Evolutionary conservation across 2,888 invertebrate species (phyloP).

Genomic region (Dione juno): DNA sequence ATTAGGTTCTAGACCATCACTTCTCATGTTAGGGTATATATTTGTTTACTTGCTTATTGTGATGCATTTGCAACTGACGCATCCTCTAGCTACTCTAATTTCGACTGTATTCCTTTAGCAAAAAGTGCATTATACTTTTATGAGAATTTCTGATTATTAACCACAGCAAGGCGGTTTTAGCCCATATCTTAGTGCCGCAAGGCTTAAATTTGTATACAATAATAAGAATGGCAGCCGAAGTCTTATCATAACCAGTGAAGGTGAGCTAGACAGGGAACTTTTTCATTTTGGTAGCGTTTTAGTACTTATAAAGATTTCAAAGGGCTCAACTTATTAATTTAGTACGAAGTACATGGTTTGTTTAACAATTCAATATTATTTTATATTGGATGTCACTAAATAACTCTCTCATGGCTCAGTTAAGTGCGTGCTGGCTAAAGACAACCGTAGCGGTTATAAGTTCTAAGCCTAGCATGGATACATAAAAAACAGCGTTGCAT

Average conservation of each 20-base stretch:
- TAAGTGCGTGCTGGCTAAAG: background rate
- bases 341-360: conserved; percentile 30
- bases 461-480: background rate
- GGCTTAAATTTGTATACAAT: conserved; percentile 40
- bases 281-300: conserved; percentile 51
- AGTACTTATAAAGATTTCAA: conserved; percentile 49
- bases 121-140: conserved; percentile 45
- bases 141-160: conserved; percentile 41
- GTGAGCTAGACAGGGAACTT: conserved; percentile 55
- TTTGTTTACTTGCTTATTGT: conserved; percentile 49
- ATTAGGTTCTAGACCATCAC: conserved; percentile 57
- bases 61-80: conserved; percentile 47
- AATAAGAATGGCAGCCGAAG: conserved; percentile 47
- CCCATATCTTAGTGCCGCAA: conserved; percentile 43
- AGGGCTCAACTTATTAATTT: conserved; percentile 45
- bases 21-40: conserved; percentile 53
- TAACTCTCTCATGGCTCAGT: background rate
- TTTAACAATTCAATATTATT: background rate
- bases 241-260: conserved; percentile 54
- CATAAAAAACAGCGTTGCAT: background rate
- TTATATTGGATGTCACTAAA: background rate
- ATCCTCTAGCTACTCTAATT: conserved; percentile 46
- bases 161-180: conserved; percentile 40
- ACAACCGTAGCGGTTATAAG: background rate
- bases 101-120: conserved; percentile 46